Percentiles rank a stretch among this genome's conserved stretches.
Evolutionary conservation across 2,113 vertebrate species (phyloP).

Genomic region (Coptodon bakossiorum): DNA sequence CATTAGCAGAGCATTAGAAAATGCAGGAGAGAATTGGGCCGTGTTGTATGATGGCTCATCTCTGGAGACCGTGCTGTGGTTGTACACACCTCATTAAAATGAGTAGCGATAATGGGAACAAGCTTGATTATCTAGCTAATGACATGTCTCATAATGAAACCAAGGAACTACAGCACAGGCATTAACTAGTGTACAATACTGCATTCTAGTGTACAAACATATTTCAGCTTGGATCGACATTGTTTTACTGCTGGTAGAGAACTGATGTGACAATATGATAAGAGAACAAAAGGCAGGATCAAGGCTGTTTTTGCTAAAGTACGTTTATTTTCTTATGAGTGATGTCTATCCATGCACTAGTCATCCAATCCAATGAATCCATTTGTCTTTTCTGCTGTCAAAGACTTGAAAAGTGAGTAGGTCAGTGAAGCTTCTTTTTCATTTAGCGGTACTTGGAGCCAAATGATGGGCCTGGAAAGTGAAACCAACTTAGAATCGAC

Average conservation of each 20-base stretch:
- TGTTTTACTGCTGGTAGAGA: background rate
- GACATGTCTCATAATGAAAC: slow-evolving; percentile 49
- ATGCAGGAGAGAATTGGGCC: background rate
- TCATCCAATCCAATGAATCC: background rate
- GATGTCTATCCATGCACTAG: background rate
- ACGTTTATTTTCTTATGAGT: background rate
- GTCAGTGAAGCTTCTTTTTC: background rate
- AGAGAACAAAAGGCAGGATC: background rate
- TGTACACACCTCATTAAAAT: slow-evolving; percentile 58
- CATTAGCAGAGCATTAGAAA: slow-evolving; percentile 6
- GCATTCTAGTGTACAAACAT: background rate
- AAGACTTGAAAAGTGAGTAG: background rate
- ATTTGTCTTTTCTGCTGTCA: background rate
- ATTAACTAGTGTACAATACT: slow-evolving; percentile 4
- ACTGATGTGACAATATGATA: background rate
- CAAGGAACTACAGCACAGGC: background rate
- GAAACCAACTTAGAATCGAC: fast-evolving
- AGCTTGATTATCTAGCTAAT: slow-evolving; percentile 56
- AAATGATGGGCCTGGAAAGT: background rate
- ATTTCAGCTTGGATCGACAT: background rate
- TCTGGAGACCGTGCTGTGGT: slow-evolving; percentile 27
- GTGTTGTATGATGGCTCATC: slow-evolving; percentile 35
- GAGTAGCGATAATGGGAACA: slow-evolving; percentile 53
- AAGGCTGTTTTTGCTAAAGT: background rate
- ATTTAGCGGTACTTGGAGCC: background rate